phyloP scores from a whole-genome alignment of 2,113 vertebrate species.

The Callorhinus ursinus region DNA sequence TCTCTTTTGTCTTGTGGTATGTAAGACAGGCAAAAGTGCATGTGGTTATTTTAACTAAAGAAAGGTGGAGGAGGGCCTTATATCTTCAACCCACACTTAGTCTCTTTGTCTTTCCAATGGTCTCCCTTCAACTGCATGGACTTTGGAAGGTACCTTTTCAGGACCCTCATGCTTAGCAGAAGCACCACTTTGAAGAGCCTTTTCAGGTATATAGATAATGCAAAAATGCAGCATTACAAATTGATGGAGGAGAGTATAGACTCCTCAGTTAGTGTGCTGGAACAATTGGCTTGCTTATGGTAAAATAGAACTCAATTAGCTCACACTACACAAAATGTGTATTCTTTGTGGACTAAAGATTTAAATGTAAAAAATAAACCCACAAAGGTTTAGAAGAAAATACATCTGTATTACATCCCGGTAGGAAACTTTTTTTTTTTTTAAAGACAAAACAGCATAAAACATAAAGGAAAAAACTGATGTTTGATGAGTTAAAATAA shows the following conservation, averaged over 20 bases:
- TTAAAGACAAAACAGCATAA: neutral
- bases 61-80: neutral
- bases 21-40: neutral
- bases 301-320: neutral
- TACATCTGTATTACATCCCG: neutral
- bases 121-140: too few species aligned
- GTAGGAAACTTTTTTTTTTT: neutral
- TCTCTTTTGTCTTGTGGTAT: neutral
- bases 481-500: neutral
- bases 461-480: neutral
- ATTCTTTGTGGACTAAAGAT: neutral
- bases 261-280: too few species aligned
- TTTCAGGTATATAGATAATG: neutral
- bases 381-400: neutral
- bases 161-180: neutral
- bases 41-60: neutral
- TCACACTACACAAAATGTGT: neutral
- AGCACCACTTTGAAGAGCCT: neutral
- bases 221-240: neutral
- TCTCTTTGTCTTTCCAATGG: neutral
- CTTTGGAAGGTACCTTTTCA: neutral
- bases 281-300: too few species aligned
- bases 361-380: neutral
- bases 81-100: fast-evolving
- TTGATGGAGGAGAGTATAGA: too few species aligned